A percentile compares a stretch with the other conserved stretches of the same genome.
These are phyloP conservation scores for Myotis pilosus DNA, from an alignment of 2,797 vertebrate species.

Conservation along the genomic window DNA sequence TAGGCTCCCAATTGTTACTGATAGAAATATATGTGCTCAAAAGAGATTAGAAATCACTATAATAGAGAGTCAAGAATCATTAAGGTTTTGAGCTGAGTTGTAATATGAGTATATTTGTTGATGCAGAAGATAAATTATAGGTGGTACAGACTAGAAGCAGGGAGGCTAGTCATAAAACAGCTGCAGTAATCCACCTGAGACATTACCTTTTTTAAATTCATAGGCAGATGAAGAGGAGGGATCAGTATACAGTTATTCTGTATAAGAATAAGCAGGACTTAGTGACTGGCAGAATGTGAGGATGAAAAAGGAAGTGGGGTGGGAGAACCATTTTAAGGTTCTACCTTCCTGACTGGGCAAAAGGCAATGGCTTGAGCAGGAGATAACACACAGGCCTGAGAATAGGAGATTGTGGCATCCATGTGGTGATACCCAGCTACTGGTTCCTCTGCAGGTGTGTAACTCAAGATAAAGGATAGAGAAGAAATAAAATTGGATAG, in stretches of 20 bases:
- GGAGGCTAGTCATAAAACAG: neutral
- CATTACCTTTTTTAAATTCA: neutral
- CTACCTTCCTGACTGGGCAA: neutral
- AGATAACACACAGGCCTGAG: neutral
- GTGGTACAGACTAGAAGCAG: neutral
- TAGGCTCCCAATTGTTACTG: neutral
- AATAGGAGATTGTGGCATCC: neutral
- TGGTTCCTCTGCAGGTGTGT: neutral
- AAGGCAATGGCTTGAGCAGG: neutral
- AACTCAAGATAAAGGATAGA: neutral
- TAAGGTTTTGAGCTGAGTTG: neutral
- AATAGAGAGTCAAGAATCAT: neutral
- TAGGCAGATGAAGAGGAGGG: neutral
- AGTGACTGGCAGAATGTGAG: neutral
- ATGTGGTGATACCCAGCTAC: neutral
- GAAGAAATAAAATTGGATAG: neutral
- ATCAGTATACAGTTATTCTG: neutral
- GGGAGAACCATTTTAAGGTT: neutral
- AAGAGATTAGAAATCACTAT: neutral
- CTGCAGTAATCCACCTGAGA: neutral
- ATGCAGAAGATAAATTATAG: neutral
- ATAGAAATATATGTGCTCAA: neutral
- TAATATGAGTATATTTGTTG: neutral
- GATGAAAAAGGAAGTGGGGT: neutral
- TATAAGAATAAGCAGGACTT: neutral